Conservation (phyloP, 1,140 invertebrate species). For the Plectus sambesii region DNA sequence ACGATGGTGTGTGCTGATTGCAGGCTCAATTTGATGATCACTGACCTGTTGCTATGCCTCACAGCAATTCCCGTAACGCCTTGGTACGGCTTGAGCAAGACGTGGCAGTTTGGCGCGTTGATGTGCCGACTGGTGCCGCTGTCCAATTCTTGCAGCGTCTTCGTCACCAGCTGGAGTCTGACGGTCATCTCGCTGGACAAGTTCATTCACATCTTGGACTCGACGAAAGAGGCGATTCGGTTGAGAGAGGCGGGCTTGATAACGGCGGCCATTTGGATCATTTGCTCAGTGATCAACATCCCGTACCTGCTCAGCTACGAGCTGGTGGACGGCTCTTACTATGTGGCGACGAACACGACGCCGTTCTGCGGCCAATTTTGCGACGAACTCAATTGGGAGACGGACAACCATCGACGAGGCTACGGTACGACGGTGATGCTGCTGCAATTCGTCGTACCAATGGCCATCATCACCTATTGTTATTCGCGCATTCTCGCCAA, state of each 20-base stretch:
- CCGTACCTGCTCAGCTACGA: slow-evolving; percentile 36
- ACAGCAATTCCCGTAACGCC: slow-evolving; percentile 42
- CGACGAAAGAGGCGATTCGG: slow-evolving; percentile 25
- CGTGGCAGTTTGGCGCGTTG: slow-evolving; percentile 39
- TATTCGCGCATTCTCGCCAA: slow-evolving; percentile 39
- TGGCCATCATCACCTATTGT: slow-evolving; percentile 43
- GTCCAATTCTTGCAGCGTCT: slow-evolving; percentile 41
- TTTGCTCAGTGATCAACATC: slow-evolving; percentile 37
- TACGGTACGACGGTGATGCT: slow-evolving; percentile 42
- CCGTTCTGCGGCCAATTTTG: slow-evolving; percentile 41
- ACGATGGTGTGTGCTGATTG: too few species aligned
- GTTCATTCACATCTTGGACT: slow-evolving; percentile 36
- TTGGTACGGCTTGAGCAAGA: slow-evolving; percentile 33
- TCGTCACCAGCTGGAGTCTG: slow-evolving; percentile 44
- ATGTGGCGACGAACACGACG: slow-evolving; percentile 31
- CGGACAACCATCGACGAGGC: slow-evolving; percentile 29
- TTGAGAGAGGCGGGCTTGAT: slow-evolving; percentile 23
- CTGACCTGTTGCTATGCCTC: slow-evolving; percentile 39
- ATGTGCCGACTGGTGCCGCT: slow-evolving; percentile 42
- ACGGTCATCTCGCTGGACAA: slow-evolving; percentile 43
- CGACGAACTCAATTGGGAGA: slow-evolving; percentile 41
- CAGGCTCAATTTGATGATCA: slow-evolving; percentile 42
- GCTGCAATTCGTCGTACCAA: slow-evolving; percentile 42
- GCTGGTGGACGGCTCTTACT: slow-evolving; percentile 38
- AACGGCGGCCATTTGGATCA: slow-evolving; percentile 39